Base-by-base conservation (phyloP, 2,797 vertebrate genomes). In the Eupleurogrammus muticus region DNA sequence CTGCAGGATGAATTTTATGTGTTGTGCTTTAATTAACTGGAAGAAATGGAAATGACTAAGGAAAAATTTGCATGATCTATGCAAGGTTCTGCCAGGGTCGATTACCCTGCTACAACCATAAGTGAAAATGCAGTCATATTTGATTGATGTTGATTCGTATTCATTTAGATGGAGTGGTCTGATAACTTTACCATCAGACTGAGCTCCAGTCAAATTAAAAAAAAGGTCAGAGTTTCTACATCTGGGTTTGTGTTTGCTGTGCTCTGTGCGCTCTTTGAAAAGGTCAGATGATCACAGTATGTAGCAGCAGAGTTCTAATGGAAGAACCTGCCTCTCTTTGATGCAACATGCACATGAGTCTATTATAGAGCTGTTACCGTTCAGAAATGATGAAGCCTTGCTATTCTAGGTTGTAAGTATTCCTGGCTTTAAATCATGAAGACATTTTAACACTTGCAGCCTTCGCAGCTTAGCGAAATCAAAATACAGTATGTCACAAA, bases 21-120 rank as follows among this genome's bases (percentile, higher is more conserved):
- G 81, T 68, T 66, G 62, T 75, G 71, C 74, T 67, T 84, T 87
- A 87, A 90, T 92, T 89, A 89, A 78, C 46, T 56, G 58, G 13
- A 68, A 75, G 65, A 78, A 84, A 88, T 88, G 42, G 74, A 81
- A 88, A 71, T 88, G 84, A 84, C 70, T 56, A 42, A 79, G 47
- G 70, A 77, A 63, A 59, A 82, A 74, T 82, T 72, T 70, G 36
- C 74, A 62, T 48, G 57, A 80, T 66, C 48, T 70, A 10, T 80
- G 64, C 4, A 47, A 57, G 23, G 58, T 17, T 59, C 34, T 68
- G 28, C 8, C 19, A 7, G 50, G 77, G 75, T 81, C 51, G 44
- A 57, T 84, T 82, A 75, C 52, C 46, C 54, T 60, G 50, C 49
- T 40, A 63, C 44, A 70, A 66, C 13, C 24, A 49, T 52, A 46